Evolutionary conservation across 1,140 invertebrate genomes (phyloP).

Genomic region (Drosophila navojoa): DNA sequence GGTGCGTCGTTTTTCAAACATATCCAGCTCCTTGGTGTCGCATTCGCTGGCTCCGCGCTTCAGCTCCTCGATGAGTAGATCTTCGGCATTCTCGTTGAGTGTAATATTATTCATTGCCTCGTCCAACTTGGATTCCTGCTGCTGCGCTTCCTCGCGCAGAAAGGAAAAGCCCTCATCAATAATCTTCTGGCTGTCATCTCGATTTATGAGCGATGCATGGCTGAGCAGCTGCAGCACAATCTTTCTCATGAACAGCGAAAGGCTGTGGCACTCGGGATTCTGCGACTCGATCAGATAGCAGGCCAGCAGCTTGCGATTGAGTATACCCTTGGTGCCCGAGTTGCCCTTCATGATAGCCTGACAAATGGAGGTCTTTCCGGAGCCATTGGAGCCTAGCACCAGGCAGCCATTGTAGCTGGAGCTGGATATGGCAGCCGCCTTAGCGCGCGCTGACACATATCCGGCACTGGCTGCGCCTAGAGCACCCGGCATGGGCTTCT

Average conservation of each 20-base stretch:
- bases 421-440: constrained; percentile 74
- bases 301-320: constrained; percentile 91
- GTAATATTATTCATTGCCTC: constrained; percentile 80
- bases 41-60: constrained; percentile 65
- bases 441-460: constrained; percentile 68
- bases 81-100: constrained; percentile 76
- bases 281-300: constrained; percentile 90
- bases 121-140: constrained; percentile 78
- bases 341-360: constrained; percentile 83
- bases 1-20: constrained; percentile 66
- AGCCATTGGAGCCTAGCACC: constrained; percentile 86
- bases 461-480: constrained; percentile 56
- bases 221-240: constrained; percentile 92
- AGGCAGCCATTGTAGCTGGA: constrained; percentile 82
- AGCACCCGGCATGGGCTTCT: constrained; percentile 67
- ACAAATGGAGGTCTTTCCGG: constrained; percentile 93
- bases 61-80: constrained; percentile 77
- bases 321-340: constrained; percentile 82
- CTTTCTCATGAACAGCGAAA: constrained; percentile 93
- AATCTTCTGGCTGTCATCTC: constrained; percentile 73
- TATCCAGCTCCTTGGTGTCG: constrained; percentile 63
- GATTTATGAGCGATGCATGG: constrained; percentile 85
- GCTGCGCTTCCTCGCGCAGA: constrained; percentile 72
- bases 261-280: constrained; percentile 85
- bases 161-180: constrained; percentile 80